These are phyloP conservation scores for Caenorhabditis sp. DNA, from an alignment of 2,888 invertebrate species.

Conservation along the genomic window DNA sequence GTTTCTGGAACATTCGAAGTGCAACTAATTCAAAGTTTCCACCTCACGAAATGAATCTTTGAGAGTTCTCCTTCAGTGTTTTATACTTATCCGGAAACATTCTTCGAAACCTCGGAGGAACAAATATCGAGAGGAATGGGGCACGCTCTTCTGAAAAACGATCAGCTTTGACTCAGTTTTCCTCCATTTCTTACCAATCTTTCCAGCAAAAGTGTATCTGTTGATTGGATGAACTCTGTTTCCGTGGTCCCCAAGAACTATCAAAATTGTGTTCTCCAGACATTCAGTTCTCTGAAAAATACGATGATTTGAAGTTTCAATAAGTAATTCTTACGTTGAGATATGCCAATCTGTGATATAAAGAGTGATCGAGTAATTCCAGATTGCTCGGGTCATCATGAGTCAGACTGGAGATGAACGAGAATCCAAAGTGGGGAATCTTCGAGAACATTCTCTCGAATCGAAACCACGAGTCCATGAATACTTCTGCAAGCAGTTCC, in stretches of 20 bases:
- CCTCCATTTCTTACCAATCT: slow-evolving; percentile 17
- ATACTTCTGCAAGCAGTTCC: slow-evolving; percentile 57
- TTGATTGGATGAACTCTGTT: slow-evolving; percentile 66
- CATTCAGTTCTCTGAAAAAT: slow-evolving; percentile 51
- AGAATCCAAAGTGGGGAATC: slow-evolving; percentile 58
- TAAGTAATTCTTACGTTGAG: slow-evolving; percentile 60
- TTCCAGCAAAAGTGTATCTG: slow-evolving; percentile 65
- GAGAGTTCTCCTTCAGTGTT: slow-evolving; percentile 50
- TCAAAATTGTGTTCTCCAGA: slow-evolving; percentile 68
- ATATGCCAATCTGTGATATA: slow-evolving; percentile 51
- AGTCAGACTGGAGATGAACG: slow-evolving; percentile 67
- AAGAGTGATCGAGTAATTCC: slow-evolving; percentile 54
- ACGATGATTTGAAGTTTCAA: background rate
- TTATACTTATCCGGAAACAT: slow-evolving; percentile 48
- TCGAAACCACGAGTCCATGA: slow-evolving; percentile 66
- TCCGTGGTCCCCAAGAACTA: slow-evolving; percentile 73
- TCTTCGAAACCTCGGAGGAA: slow-evolving; percentile 49
- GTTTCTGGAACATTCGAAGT: slow-evolving; percentile 55
- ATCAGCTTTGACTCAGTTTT: background rate
- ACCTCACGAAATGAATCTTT: slow-evolving; percentile 66
- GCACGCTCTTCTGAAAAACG: slow-evolving; percentile 71
- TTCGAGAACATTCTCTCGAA: slow-evolving; percentile 48
- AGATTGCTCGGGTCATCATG: slow-evolving; percentile 68
- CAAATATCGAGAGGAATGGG: slow-evolving; percentile 64
- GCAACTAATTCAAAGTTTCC: no score